Evolutionary conservation across 2,888 invertebrate genomes (phyloP), one percentile per base, ranked within the genome.

Genomic region (Drosophila lutescens): DNA sequence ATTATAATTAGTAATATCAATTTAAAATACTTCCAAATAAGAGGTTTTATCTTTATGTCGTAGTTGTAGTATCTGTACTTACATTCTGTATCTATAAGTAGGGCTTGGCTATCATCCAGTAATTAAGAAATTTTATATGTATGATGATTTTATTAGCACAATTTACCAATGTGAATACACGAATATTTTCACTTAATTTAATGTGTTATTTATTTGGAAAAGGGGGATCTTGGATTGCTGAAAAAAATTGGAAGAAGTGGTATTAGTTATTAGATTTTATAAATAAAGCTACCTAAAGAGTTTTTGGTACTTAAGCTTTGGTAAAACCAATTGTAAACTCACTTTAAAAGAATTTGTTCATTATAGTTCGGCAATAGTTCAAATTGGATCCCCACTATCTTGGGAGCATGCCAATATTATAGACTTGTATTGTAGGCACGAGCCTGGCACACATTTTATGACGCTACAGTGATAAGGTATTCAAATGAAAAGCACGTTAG

Each of bases 101-200:
- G 65, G 76, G 68, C 72, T 81, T 73, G 86, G 75, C 80, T 73
- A 50, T 65, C 32, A 44, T 58, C 26, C 32, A 12, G 30, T 60
- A 53, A 75, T 67, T 58, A 34, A 61, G 9, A 30, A 44, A 63
- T 50, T 65, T 40, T 53, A 36, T 38, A 62, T 41, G 43, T 65
- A 70, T 44, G 26, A 54, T 36, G 54, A 50, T 32, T 76, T 61
- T 34, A 76, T 82, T 89, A 86, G 86, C 87, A 87, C 87, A 85
- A 86, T 79, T 80, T 73, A 54, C 56, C 43, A 58, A 51, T 78
- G 74, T 81, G 77, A 88, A 86, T 86, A 80, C 76, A 88, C 75
- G 55, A 83, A 56, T 69, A 44, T 53, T 61, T 58, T 44, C 53
- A 58, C 23, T 12, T 49, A 51, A 47, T 58, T 15, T 8, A 20